Conservation (phyloP, 2,113 vertebrate genomes). For the Psettodes erumei region DNA sequence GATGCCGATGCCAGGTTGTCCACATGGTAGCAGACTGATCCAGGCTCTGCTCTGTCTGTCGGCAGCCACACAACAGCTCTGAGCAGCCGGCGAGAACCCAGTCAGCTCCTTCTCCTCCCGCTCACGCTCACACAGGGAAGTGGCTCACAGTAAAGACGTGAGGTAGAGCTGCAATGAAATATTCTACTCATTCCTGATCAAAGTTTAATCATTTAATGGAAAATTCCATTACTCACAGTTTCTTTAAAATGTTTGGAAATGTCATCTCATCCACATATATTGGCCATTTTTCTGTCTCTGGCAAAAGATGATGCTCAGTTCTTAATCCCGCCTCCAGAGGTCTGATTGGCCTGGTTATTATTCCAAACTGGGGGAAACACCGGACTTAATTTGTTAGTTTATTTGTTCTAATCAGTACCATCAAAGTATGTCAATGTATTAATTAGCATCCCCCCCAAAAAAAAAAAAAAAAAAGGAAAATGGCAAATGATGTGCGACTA, state of each 20-base stretch:
- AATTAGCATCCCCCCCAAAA: no score
- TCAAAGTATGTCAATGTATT: no score
- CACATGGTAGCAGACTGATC: conserved; percentile 29
- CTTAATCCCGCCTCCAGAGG: background rate
- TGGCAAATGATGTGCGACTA: background rate
- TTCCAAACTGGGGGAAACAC: background rate
- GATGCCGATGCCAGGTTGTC: conserved; percentile 28
- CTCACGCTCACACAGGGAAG: conserved; percentile 24
- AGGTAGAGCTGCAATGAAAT: background rate
- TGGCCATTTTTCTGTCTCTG: background rate
- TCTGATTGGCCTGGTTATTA: background rate
- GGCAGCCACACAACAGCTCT: conserved; percentile 1
- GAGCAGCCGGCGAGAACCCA: conserved; percentile 23
- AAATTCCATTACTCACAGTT: background rate
- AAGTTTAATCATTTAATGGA: background rate
- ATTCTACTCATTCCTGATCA: conserved; percentile 13
- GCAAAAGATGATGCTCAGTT: background rate
- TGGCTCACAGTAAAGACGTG: conserved; percentile 31
- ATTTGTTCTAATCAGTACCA: background rate
- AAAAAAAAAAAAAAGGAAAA: no score
- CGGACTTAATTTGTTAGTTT: background rate
- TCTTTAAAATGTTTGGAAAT: background rate
- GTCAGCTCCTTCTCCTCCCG: conserved; percentile 10
- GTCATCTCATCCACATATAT: background rate
- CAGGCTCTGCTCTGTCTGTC: conserved; percentile 27